Base-by-base conservation (phyloP, 1,140 invertebrate genomes). In the Ostrea denselamellosa region DNA sequence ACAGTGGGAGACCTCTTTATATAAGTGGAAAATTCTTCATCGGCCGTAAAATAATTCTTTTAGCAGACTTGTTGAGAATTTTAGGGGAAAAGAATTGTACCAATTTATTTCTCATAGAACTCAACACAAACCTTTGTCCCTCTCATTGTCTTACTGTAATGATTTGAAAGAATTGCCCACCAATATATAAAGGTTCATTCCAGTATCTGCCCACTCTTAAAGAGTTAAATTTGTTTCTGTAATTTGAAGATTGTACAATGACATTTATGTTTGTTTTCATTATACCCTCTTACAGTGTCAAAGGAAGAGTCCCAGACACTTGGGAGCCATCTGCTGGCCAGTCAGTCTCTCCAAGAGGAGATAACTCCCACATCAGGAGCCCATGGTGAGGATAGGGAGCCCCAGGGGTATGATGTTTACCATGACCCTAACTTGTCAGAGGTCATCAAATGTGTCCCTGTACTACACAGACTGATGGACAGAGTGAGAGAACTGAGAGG, bases 391-490 rank as follows among this genome's bases (percentile, higher is more conserved):
- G 25, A 65, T 9, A 12, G 14, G 81, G 19, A 19, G 22, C 25
- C 82, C 12, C 87, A 90, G 62, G 90, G 89, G 14, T 94, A 94
- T 90, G 97, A 99, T 94, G 98, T 99, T 92, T 99, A 99, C 93
- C 96, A 96, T 90, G 97, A 98, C 90, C 94, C 97, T 0, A 97
- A 98, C 94, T 96, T 98, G 0, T 94, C 96, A 0, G 97, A 99
- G 95, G 96, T 97, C 0, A 96, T 96, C 65, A 95, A 96, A 56
- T 97, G 97, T 92, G 93, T 96, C 8, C 96, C 96, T 7, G 94
- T 98, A 1, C 93, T 99, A 56, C 94, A 96, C 17, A 94, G 93
- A 81, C 96, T 98, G 22, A 95, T 96, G 85, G 93, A 65, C 5
- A 95, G 96, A 83, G 96, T 98, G 0, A 93, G 95, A n/a, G 95